Evolutionary conservation across 2,888 invertebrate genomes (phyloP), one percentile per base, ranked within the genome.

Genomic region (Eristalis pertinax): DNA sequence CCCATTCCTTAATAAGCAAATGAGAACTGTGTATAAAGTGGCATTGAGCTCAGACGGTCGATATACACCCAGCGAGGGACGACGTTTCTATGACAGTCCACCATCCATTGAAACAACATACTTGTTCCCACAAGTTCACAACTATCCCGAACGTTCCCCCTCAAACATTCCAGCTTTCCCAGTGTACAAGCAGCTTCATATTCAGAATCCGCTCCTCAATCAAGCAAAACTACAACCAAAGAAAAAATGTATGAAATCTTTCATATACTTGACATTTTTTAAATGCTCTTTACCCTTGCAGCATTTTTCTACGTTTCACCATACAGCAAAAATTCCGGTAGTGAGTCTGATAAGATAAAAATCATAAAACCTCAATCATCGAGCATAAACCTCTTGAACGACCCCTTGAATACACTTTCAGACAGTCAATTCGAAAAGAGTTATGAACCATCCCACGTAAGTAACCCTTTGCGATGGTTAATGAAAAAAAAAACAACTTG

Each of bases 41-140:
- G 93, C 93, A 19, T 91, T 94, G 19, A 94, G 94, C 62, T 93
- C 94, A 4, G 95, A 95, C 89, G 94, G 94, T 4, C 92, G 95
- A 69, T 94, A 93, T 88, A 94, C 93, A 11, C 93, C 94, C 1
- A 92, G 93, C 0, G 94, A 94, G 89, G 95, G 94, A 60, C 92
- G 93, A 56, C 93, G 93, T 89, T 92, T 93, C 35, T 91, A 91
- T 58, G 84, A 90, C 1, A 92, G 93, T 35, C 92, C 93, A 43
- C 93, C 93, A 86, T 92, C 94, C 7, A 92, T 95, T 24, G 95
- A 95, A 89, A 95, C 95, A 1, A 95, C 95, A 2, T 95, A 95
- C 91, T 91, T 94, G 60, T 94, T 94, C 88, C 93, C 94, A 38
- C 93, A 93, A 89, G 91, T 91, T 5, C 91, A 92, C 85, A 92